phyloP scores from a whole-genome alignment of 2,888 invertebrate species.

The Zeuzera pyrina region DNA sequence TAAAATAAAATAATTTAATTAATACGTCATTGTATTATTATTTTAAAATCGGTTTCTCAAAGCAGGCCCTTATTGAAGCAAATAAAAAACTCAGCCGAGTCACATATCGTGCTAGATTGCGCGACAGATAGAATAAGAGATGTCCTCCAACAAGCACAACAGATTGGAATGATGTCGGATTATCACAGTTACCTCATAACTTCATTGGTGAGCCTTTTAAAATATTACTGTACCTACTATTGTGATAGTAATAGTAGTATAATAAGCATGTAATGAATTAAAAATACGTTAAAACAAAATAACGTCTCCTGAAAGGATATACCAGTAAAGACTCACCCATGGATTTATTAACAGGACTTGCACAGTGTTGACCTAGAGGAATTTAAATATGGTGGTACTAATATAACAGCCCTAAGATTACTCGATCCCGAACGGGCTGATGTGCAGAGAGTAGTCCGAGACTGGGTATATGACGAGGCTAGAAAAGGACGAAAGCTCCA shows the following conservation, averaged over 20 bases:
- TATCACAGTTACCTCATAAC: slow-evolving; percentile 96
- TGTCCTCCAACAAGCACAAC: slow-evolving; percentile 93
- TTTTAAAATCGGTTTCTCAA: too few species aligned
- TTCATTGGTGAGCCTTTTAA: slow-evolving; percentile 78
- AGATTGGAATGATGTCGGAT: slow-evolving; percentile 97
- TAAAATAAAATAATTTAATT: too few species aligned
- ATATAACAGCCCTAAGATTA: slow-evolving; percentile 93
- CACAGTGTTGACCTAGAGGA: slow-evolving; percentile 94
- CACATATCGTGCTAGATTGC: slow-evolving; percentile 92
- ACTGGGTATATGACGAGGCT: slow-evolving; percentile 85
- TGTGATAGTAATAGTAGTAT: too few species aligned
- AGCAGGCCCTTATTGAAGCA: slow-evolving; percentile 91
- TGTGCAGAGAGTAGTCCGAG: slow-evolving; percentile 82
- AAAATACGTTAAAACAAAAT: neutral
- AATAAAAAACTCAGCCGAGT: slow-evolving; percentile 93
- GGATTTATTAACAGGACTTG: slow-evolving; percentile 76
- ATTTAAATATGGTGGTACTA: slow-evolving; percentile 95
- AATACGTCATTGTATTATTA: too few species aligned
- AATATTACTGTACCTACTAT: neutral
- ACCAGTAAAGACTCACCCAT: neutral
- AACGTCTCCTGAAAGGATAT: neutral
- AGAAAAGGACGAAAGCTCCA: slow-evolving; percentile 76
- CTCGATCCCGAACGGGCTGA: slow-evolving; percentile 89
- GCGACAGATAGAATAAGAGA: slow-evolving; percentile 88
- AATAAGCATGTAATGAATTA: neutral